Evolutionary conservation across 2,113 vertebrate genomes (phyloP), one percentile per base, ranked within the genome.

Genomic region (Python bivittatus): DNA sequence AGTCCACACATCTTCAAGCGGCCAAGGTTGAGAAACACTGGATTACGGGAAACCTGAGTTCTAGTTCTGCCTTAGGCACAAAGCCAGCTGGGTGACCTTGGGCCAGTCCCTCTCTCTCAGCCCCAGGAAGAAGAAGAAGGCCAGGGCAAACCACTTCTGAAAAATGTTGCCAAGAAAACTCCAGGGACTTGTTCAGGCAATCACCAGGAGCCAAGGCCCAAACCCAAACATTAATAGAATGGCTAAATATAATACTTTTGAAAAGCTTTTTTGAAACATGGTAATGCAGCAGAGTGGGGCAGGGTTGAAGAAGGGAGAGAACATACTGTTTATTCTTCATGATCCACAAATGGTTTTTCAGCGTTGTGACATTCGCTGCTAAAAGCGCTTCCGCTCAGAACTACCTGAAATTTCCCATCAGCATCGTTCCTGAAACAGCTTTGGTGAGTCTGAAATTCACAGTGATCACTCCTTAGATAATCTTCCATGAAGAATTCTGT

Each of bases 381-480:
- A 85, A 44, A 29, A 86, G 92, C 27, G 56, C 48, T 5, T 10
- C 88, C 3, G 33, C 84, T 13, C 83, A 92, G 48, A 92, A 92
- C 38, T 92, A 92, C 83, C 83, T 92, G 58, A 92, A 86, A 42
- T 25, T 92, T 25, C 88, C 92, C 48, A 90, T 92, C 58, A 68
- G 10, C 0, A 60, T 92, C 27, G 72, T 92, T 6, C 58, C 92
- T 10, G 52, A 92, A 85, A n/a, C 6, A 0, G 92, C 88, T 8
- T 27, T 89, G 83, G 92, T 92, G 60, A 92, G 92, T 60, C 23
- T 84, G 25, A 29, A 12, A 17, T 57, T 22, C 56, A 22, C 17
- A 2, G 8, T 23, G 38, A 33, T 86, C 17, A 33, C 6, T 72
- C 64, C 6, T 33, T n/a, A 58, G 13, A 15, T 58, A 22, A 53